Evolutionary conservation across 2,888 invertebrate species (phyloP).

Genomic region (Chaetogeoica ovagalla): DNA sequence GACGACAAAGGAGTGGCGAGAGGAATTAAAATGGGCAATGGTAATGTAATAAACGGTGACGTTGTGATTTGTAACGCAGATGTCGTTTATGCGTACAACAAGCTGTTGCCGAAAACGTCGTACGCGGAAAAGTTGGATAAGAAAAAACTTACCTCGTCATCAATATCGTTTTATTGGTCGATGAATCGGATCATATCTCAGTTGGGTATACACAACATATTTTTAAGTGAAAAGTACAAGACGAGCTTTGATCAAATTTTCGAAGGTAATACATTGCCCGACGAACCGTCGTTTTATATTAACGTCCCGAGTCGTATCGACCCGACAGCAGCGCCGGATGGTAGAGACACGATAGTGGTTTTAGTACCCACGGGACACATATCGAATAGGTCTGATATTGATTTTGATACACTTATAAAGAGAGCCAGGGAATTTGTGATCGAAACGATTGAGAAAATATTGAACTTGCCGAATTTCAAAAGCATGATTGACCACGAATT

Average conservation of each 20-base stretch:
- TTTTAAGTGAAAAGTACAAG: slow-evolving; percentile 25
- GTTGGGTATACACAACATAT: slow-evolving; percentile 33
- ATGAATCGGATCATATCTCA: slow-evolving; percentile 7
- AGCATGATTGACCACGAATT: slow-evolving; percentile 30
- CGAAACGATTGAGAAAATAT: slow-evolving; percentile 19
- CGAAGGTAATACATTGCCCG: slow-evolving; percentile 23
- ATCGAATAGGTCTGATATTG: background rate
- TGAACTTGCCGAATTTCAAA: slow-evolving; percentile 13
- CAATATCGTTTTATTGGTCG: slow-evolving; percentile 44
- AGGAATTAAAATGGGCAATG: slow-evolving; percentile 23
- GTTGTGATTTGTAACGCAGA: slow-evolving; percentile 46
- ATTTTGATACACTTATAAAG: slow-evolving; percentile 11
- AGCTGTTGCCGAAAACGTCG: slow-evolving; percentile 14
- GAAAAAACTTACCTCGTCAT: slow-evolving; percentile 29
- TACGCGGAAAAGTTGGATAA: slow-evolving; percentile 28
- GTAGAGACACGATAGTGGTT: slow-evolving; percentile 33
- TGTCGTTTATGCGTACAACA: slow-evolving; percentile 42
- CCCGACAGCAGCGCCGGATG: slow-evolving; percentile 32
- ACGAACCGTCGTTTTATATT: slow-evolving; percentile 39
- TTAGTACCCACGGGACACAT: slow-evolving; percentile 36
- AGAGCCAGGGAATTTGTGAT: slow-evolving; percentile 28
- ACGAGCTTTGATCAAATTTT: slow-evolving; percentile 43
- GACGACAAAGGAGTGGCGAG: slow-evolving; percentile 26
- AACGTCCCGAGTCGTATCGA: slow-evolving; percentile 42
- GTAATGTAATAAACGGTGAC: slow-evolving; percentile 17